A percentile compares a stretch with the other conserved stretches of the same genome.
These are phyloP conservation scores for Dysidea cf. avara DNA, from an alignment of 37 sponge, comb jelly and placozoan genomes.

Conservation along the genomic window DNA sequence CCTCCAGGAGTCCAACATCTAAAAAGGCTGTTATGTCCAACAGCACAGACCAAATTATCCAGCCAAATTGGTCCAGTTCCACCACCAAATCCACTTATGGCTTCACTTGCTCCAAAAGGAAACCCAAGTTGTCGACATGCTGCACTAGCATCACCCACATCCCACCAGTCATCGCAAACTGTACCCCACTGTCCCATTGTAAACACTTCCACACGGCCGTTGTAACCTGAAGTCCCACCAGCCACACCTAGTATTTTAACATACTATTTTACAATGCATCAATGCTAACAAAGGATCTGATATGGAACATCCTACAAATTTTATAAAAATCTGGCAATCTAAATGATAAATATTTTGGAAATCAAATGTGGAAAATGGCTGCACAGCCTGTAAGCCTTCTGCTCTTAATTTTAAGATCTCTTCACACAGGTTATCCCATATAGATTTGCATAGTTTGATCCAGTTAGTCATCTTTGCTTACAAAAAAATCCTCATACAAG, in stretches of 20 bases:
- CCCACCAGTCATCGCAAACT: neutral
- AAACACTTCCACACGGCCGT: slow-evolving; percentile 18
- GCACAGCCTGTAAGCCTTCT: no score
- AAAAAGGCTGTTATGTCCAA: slow-evolving; percentile 5
- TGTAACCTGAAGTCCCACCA: neutral
- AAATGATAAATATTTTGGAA: no score
- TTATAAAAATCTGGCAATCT: no score
- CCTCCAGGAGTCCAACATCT: neutral
- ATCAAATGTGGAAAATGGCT: no score
- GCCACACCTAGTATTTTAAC: slow-evolving; percentile 1
- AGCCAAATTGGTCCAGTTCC: slow-evolving; percentile 12
- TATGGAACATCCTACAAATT: no score
- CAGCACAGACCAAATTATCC: slow-evolving; percentile 13
- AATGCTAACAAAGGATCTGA: no score
- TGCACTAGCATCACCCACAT: slow-evolving; percentile 1
- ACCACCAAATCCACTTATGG: neutral
- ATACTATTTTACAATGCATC: no score
- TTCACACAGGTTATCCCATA: no score
- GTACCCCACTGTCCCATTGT: slow-evolving; percentile 8
- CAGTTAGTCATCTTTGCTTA: no score
- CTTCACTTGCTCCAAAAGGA: neutral
- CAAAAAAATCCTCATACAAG: no score
- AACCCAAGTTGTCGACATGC: slow-evolving; percentile 16
- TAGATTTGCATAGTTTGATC: no score
- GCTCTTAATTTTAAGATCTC: no score